phyloP scores from a whole-genome alignment of 2,888 invertebrate species.

The Melanophora roralis region DNA sequence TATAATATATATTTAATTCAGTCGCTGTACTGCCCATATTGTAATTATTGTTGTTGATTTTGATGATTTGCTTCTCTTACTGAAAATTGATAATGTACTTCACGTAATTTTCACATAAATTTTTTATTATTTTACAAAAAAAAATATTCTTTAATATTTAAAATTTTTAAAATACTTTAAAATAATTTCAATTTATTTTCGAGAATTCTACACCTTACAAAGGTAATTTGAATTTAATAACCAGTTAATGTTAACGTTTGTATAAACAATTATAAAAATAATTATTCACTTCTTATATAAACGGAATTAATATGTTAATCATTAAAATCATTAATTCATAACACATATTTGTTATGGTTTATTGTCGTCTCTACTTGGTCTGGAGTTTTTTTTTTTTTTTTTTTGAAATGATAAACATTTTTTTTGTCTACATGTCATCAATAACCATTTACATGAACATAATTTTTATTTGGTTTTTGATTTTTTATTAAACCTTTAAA shows the following conservation, averaged over 20 bases:
- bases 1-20: conserved; percentile 44
- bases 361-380: conserved; percentile 48
- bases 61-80: conserved; percentile 8
- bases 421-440: neutral
- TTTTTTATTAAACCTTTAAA: conserved; percentile 45
- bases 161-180: conserved; percentile 48
- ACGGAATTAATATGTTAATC: conserved; percentile 43
- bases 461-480: conserved; percentile 32
- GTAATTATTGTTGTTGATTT: neutral
- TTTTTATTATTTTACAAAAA: conserved; percentile 46
- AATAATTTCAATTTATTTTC: conserved; percentile 40
- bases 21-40: neutral
- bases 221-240: conserved; percentile 27
- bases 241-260: conserved; percentile 15
- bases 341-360: conserved; percentile 58
- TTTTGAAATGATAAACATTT: too few relatives aligned
- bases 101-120: conserved; percentile 57
- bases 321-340: conserved; percentile 55
- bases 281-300: conserved; percentile 7
- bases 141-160: conserved; percentile 45
- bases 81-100: conserved; percentile 35
- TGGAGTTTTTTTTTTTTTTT: neutral
- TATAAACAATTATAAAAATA: neutral
- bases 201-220: conserved; percentile 26
- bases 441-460: conserved; percentile 6